Percentiles rank a stretch among this genome's conserved stretches.
Conservation (phyloP, 2,888 invertebrate species). For the Buathra laborator region DNA sequence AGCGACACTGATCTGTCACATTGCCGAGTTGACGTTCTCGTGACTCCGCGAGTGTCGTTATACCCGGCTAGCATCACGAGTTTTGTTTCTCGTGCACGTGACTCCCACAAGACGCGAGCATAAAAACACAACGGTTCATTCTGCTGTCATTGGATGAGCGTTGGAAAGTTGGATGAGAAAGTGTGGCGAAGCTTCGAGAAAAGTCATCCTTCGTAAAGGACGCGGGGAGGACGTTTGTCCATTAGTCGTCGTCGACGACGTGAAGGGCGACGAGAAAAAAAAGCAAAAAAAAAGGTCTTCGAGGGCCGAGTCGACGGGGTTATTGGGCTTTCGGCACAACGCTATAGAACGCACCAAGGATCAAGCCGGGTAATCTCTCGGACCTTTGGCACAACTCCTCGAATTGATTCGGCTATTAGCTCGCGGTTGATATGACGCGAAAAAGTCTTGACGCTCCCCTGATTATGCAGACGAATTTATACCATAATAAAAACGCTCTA, state of each 20-base stretch:
- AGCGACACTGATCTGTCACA: conserved; percentile 33
- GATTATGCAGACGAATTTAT: background rate
- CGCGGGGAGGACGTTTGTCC: conserved; percentile 43
- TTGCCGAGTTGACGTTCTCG: conserved; percentile 43
- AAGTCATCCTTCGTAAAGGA: conserved; percentile 52
- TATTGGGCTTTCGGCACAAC: conserved; percentile 20
- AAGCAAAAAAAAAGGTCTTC: conserved; percentile 31
- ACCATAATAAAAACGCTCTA: too few relatives aligned
- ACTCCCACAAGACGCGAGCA: background rate
- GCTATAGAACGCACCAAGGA: conserved; percentile 16
- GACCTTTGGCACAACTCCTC: conserved; percentile 19
- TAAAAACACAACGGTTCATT: background rate
- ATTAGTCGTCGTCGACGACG: conserved; percentile 42
- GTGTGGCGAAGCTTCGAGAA: conserved; percentile 42
- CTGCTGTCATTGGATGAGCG: too few relatives aligned
- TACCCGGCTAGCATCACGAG: conserved; percentile 22
- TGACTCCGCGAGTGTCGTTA: conserved; percentile 38
- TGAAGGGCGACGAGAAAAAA: background rate
- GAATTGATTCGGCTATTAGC: conserved; percentile 52
- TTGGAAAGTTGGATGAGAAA: conserved; percentile 51
- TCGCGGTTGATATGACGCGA: background rate
- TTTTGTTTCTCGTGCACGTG: conserved; percentile 36
- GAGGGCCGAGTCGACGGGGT: conserved; percentile 24
- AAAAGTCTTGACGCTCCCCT: background rate
- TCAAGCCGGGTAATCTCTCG: conserved; percentile 42